A percentile compares a stretch with the other conserved stretches of the same genome.
phyloP scores from a whole-genome alignment of 2,113 vertebrate species.

The Megatriorchis doriae region DNA sequence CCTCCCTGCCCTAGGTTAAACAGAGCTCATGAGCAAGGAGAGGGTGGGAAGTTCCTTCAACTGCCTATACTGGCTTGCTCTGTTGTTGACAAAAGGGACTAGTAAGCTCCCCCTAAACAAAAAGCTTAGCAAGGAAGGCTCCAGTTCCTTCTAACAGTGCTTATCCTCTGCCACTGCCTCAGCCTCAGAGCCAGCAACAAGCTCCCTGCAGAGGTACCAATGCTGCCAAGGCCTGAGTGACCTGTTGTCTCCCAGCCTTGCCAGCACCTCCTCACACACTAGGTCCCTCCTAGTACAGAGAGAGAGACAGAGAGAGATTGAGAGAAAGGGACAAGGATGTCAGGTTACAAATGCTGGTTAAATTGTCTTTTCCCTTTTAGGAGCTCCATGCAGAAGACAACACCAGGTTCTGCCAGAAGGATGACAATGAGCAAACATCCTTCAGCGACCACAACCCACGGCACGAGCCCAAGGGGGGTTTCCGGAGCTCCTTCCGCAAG shows the following conservation, averaged over 20 bases:
- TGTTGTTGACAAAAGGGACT: background rate
- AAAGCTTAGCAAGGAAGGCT: background rate
- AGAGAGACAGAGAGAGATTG: background rate
- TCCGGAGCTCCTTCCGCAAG: conserved; percentile 96
- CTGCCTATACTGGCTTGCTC: background rate
- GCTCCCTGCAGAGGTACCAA: background rate
- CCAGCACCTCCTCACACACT: conserved; percentile 1
- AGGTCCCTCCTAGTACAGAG: background rate
- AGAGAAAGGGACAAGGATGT: conserved; percentile 7
- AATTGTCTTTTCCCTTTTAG: conserved; percentile 75
- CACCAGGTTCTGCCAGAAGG: conserved; percentile 81
- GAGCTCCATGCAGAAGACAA: conserved; percentile 82
- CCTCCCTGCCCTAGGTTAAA: background rate
- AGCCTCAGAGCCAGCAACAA: background rate
- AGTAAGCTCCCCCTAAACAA: background rate
- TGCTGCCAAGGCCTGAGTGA: background rate
- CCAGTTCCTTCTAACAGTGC: background rate
- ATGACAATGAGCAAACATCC: conserved; percentile 85
- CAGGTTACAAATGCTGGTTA: conserved; percentile 49
- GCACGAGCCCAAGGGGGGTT: conserved; percentile 92
- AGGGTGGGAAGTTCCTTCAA: background rate
- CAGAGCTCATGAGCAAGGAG: background rate
- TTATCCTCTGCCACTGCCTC: background rate
- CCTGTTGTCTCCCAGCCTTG: background rate
- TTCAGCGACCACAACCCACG: conserved; percentile 91